Conservation (phyloP, 92 coral and sea anemone species). For the Zoanthus sansibaricus region DNA sequence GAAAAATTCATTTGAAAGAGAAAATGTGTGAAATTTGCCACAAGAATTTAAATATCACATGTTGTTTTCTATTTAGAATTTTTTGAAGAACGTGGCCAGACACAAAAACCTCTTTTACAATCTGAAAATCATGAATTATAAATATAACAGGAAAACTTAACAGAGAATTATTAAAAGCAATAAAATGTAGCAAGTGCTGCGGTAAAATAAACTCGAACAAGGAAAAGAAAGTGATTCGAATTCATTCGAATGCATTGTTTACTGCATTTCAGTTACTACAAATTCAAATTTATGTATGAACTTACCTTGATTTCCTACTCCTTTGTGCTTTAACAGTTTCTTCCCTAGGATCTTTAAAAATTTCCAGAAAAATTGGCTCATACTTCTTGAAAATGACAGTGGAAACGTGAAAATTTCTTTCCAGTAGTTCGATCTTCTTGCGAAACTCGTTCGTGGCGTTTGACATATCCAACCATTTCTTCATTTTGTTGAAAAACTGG, state of each 20-base stretch:
- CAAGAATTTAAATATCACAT: constrained; percentile 62
- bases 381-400: constrained; percentile 98
- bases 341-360: constrained; percentile 89
- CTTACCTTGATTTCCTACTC: constrained; percentile 94
- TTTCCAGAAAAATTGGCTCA: constrained; percentile 88
- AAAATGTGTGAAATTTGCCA: constrained; percentile 41
- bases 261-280: constrained; percentile 33
- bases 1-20: constrained; percentile 24
- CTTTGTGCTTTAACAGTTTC: constrained; percentile 78
- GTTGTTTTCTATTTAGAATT: constrained; percentile 30
- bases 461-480: constrained; percentile 98
- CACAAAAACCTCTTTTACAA: background rate
- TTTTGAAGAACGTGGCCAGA: constrained; percentile 14
- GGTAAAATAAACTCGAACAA: constrained; percentile 24
- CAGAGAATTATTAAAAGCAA: background rate
- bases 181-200: constrained; percentile 13
- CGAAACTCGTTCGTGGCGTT: constrained; percentile 90
- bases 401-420: constrained; percentile 94
- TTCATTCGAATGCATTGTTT: constrained; percentile 57
- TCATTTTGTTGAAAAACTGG: constrained; percentile 97
- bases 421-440: constrained; percentile 92
- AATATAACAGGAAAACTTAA: background rate
- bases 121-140: background rate
- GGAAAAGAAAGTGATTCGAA: constrained; percentile 45
- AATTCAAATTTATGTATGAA: constrained; percentile 33